Conservation (phyloP, 2,113 vertebrate species). For the Enhydra lutris region DNA sequence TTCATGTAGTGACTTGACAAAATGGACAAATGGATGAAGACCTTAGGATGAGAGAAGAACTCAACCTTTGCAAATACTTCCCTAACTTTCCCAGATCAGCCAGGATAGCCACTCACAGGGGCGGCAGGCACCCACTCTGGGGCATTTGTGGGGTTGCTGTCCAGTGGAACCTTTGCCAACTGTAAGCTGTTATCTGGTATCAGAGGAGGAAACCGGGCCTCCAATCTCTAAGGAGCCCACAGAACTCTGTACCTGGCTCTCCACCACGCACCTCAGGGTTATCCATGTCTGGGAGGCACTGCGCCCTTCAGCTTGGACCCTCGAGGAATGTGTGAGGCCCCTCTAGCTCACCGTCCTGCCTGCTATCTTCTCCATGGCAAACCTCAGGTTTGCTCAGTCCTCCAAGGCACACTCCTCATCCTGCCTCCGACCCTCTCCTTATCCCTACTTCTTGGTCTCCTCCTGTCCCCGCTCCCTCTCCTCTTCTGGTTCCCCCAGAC, state of each 20-base stretch:
- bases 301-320: background rate
- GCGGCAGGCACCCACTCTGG: rapidly evolving
- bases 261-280: background rate
- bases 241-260: background rate
- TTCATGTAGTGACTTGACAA: background rate
- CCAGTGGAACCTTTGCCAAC: background rate
- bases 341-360: background rate
- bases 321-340: background rate
- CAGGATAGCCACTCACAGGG: background rate
- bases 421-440: background rate
- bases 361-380: background rate
- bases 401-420: background rate
- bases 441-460: too few species aligned
- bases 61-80: background rate
- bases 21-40: background rate
- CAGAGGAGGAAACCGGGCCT: background rate
- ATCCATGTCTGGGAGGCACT: background rate
- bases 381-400: background rate
- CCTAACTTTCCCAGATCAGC: background rate
- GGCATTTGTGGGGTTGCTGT: too few species aligned
- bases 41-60: background rate
- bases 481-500: too few species aligned
- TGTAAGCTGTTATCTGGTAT: background rate
- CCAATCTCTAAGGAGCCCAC: background rate
- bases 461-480: too few species aligned